Evolutionary conservation across 2,113 vertebrate species (phyloP).

Genomic region (Cygnus atratus): DNA sequence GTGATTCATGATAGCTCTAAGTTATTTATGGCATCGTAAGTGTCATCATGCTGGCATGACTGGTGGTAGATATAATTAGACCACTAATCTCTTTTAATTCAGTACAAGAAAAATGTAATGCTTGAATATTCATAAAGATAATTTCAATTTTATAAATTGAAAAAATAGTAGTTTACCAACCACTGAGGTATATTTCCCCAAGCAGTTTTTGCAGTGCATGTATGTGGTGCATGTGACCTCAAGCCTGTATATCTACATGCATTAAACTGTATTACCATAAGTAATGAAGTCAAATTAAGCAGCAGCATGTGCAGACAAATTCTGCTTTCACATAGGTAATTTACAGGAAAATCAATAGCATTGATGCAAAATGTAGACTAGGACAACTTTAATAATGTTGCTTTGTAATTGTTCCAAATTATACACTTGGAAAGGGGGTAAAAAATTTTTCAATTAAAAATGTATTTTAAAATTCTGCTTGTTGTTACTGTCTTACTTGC

Average conservation of each 20-base stretch:
- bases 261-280: background rate
- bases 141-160: background rate
- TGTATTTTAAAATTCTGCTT: background rate
- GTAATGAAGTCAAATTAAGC: background rate
- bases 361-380: background rate
- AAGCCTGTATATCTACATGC: background rate
- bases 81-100: constrained; percentile 2
- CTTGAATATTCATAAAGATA: background rate
- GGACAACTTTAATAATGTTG: background rate
- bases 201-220: background rate
- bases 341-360: background rate
- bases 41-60: background rate
- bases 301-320: background rate
- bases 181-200: background rate
- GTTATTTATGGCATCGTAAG: background rate
- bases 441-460: background rate
- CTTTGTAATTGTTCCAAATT: background rate
- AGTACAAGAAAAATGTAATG: background rate
- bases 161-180: background rate
- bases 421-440: background rate
- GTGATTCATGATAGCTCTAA: background rate
- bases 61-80: background rate
- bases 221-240: background rate
- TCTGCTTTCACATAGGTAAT: background rate
- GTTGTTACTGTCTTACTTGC: background rate